Conservation (phyloP, 2,888 invertebrate species). For the Mystacides longicornis region DNA sequence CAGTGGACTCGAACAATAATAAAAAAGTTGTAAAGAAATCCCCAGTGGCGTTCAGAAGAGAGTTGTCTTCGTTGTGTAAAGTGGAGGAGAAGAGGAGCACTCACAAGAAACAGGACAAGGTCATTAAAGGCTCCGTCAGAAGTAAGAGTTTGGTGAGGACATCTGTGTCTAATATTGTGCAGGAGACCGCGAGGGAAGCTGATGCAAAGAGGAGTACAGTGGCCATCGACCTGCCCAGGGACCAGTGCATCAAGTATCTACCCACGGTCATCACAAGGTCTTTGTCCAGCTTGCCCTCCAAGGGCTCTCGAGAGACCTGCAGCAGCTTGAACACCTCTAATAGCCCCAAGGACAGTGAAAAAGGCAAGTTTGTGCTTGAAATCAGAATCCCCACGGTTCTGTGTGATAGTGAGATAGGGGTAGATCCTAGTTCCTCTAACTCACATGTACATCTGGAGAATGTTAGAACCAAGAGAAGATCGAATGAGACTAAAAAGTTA, state of each 20-base stretch:
- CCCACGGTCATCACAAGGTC: conserved; percentile 18
- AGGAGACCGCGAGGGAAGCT: not conserved
- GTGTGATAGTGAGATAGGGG: not conserved
- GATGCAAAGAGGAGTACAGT: no score
- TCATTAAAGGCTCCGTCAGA: conserved; percentile 12
- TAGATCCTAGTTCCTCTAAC: not conserved
- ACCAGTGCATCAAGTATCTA: no score
- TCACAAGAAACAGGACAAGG: conserved; percentile 10
- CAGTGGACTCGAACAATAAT: conserved; percentile 5
- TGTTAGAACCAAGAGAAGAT: not conserved
- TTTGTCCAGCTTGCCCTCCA: conserved; percentile 4
- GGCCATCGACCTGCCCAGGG: no score
- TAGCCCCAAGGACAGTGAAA: not conserved
- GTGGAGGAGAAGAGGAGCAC: conserved; percentile 2
- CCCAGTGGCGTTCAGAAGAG: conserved; percentile 7
- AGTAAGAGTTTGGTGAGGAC: conserved; percentile 8
- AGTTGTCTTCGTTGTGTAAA: not conserved
- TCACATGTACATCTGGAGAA: not conserved
- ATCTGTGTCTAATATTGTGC: not conserved
- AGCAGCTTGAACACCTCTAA: no score
- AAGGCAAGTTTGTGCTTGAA: conserved; percentile 6
- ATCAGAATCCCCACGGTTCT: conserved; percentile 13
- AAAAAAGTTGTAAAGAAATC: conserved; percentile 3
- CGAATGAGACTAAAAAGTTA: not conserved
- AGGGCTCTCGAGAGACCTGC: conserved; percentile 4